phyloP scores from a whole-genome alignment of 2,797 vertebrate genomes.

The Dallia pectoralis region DNA sequence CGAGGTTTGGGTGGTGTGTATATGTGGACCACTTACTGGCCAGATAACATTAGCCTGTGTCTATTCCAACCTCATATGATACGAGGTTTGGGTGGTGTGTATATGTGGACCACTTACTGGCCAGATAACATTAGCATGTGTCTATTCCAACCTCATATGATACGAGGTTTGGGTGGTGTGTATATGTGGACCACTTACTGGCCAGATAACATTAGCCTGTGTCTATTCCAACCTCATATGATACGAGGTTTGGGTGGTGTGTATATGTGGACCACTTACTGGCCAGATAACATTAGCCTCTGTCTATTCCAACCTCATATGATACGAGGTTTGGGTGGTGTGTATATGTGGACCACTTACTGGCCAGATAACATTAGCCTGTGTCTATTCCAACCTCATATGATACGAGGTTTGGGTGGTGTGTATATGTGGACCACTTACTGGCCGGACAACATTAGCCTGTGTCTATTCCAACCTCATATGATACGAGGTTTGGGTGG shows the following conservation, averaged over 20 bases:
- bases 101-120: not conserved
- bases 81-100: not conserved
- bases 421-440: not conserved
- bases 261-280: not conserved
- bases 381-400: too few species aligned
- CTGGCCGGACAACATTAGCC: not conserved
- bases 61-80: too few species aligned
- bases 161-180: conserved; percentile 4
- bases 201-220: too few species aligned
- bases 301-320: not conserved
- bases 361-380: too few species aligned
- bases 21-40: too few species aligned
- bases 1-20: conserved; percentile 4
- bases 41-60: too few species aligned
- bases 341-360: too few species aligned
- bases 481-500: conserved; percentile 2
- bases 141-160: not conserved
- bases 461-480: not conserved
- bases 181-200: too few species aligned
- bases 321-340: conserved; percentile 3
- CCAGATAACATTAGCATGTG: not conserved
- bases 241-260: not conserved
- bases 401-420: not conserved
- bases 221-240: too few species aligned
- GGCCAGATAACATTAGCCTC: not conserved